phyloP scores from a whole-genome alignment of 2,797 vertebrate genomes.

The Columba guinea region DNA sequence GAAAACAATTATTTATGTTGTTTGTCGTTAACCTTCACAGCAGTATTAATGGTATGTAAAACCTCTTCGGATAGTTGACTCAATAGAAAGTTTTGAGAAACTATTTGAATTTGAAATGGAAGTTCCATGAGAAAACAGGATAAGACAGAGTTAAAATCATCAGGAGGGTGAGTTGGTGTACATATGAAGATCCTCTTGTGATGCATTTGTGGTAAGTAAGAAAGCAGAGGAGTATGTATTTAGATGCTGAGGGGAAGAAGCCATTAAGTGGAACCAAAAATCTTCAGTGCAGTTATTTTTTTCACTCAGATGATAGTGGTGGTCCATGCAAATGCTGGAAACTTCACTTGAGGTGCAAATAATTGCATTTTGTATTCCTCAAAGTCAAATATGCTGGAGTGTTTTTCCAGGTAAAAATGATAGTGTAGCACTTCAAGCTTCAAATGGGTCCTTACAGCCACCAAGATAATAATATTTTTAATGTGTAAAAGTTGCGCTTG shows the following conservation, averaged over 20 bases:
- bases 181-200: not conserved
- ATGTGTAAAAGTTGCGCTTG: not conserved
- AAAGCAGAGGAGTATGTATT: not conserved
- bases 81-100: not conserved
- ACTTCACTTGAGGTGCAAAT: not conserved
- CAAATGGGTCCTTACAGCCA: not conserved
- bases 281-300: not conserved
- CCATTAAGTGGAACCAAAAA: not conserved
- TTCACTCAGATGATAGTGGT: not conserved
- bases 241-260: not conserved
- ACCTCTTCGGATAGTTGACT: not conserved
- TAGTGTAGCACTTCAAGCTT: not conserved
- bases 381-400: not conserved
- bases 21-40: slow-evolving; percentile 30
- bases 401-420: not conserved
- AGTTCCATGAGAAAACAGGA: not conserved
- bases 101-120: not conserved
- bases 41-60: slow-evolving; percentile 9
- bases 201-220: not conserved
- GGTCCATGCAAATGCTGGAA: not conserved
- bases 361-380: not conserved
- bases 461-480: not conserved
- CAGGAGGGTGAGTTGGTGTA: not conserved
- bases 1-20: slow-evolving; percentile 40
- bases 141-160: not conserved